Evolutionary conservation across 2,113 vertebrate species (phyloP).

Genomic region (Paedocypris sp.): DNA sequence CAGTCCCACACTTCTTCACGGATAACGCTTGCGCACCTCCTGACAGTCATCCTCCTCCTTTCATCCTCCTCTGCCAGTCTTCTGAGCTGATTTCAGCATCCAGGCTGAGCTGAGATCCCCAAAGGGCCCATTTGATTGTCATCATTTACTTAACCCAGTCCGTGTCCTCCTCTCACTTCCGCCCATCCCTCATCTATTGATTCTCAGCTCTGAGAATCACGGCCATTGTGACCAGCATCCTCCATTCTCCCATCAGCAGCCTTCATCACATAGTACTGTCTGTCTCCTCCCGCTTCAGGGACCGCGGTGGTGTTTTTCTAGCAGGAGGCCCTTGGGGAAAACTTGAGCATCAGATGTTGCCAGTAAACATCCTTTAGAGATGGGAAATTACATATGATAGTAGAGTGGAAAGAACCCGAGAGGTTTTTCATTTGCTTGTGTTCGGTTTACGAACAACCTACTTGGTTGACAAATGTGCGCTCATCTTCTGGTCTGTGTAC

Average conservation of each 20-base stretch:
- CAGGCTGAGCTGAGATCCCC: constrained; percentile 12
- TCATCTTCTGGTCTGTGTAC: too few species aligned
- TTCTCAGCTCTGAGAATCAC: constrained; percentile 6
- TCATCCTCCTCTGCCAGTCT: neutral
- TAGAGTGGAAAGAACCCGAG: too few species aligned
- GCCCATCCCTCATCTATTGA: neutral
- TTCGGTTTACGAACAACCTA: too few species aligned
- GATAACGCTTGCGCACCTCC: neutral
- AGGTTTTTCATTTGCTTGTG: too few species aligned
- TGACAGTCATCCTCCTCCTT: constrained; percentile 7
- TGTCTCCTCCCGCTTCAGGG: constrained; percentile 3
- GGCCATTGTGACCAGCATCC: constrained; percentile 28
- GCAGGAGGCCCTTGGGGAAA: neutral
- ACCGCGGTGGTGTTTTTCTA: neutral
- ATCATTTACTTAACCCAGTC: constrained; percentile 18
- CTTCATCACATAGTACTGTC: neutral
- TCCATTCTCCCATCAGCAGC: constrained; percentile 12
- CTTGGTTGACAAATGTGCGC: too few species aligned
- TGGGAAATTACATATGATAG: too few species aligned
- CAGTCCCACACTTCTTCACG: neutral
- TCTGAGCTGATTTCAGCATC: neutral
- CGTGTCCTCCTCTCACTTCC: neutral
- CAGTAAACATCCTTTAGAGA: too few species aligned
- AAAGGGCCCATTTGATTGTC: neutral
- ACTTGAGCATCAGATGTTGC: constrained; percentile 21